Evolutionary conservation across 1,140 invertebrate species (phyloP), one percentile per base, ranked within the genome.

Genomic region (Radopholus similis): DNA sequence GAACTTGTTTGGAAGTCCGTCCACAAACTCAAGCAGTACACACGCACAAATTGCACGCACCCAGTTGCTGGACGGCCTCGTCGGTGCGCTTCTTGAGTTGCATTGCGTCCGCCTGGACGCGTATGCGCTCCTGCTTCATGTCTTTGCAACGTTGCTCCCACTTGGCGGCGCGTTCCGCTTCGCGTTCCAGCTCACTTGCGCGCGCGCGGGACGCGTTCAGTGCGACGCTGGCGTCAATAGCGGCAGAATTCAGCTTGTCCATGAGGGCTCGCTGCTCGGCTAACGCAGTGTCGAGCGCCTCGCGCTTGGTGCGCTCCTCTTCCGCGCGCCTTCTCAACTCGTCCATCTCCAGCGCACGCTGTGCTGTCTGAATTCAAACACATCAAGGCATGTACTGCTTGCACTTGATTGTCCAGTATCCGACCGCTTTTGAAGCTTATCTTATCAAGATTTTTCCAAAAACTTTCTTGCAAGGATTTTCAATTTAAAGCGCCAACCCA

Each of bases 51-150:
- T 28, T 35, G 21, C 6, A 18, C 47, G 57, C 53, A 40, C 51
- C 54, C 11, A 80, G 44, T 42, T 62, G 62, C n/a, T 53, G 44
- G 4, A 66, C 63, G 44, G 66, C 75, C 47, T 80, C 79, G 28
- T 81, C 81, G 2, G 66, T 68, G 15, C 73, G 56, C 54, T 82
- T 83, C 63, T 78, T 83, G 58, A 83, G 55, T 26, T 64, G 35
- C 21, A 71, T 38, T 3, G 74, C 47, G 53, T 81, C 80, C 9
- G 72, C 67, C 32, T 81, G 82, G 26, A 77, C 60, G 49, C 74
- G 60, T 13, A 47, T 57, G 37, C 75, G 55, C 18, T 81, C 79
- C 15, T 70, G 58, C 42, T 80, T 79, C 56, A 82, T 81, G n/a
- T 72, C 42, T n/a, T 83, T 74, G 54, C 73, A 83, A 8, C 80